A percentile compares a stretch with the other conserved stretches of the same genome.
Evolutionary conservation across 1,140 invertebrate genomes (phyloP).

Genomic region (Ctenoplectra terminalis): DNA sequence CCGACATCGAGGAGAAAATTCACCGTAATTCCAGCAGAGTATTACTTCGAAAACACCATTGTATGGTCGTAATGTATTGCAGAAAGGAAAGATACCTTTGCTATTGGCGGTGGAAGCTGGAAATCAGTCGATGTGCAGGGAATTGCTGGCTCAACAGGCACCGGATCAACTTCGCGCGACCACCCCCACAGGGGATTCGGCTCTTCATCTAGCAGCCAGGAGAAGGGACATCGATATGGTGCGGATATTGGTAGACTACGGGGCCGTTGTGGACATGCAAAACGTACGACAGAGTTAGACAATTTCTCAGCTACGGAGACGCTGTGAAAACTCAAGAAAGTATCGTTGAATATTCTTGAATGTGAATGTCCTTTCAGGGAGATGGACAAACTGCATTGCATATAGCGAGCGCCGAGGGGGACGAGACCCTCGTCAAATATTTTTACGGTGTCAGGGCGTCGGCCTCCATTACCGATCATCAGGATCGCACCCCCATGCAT

Average conservation of each 20-base stretch:
- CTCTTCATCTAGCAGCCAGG: slow-evolving; percentile 94
- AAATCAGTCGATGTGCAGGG: slow-evolving; percentile 95
- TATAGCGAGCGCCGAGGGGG: slow-evolving; percentile 97
- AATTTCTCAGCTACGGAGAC: slow-evolving; percentile 11
- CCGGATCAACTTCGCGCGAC: slow-evolving; percentile 90
- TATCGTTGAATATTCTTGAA: not conserved
- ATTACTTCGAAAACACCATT: not conserved
- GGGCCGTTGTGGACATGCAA: slow-evolving; percentile 94
- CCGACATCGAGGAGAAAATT: too few relatives aligned
- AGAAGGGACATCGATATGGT: slow-evolving; percentile 96
- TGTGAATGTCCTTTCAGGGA: slow-evolving; percentile 83
- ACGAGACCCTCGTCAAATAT: slow-evolving; percentile 96
- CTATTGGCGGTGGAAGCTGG: slow-evolving; percentile 96
- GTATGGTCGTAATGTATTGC: slow-evolving; percentile 43
- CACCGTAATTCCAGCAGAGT: not conserved
- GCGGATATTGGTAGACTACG: slow-evolving; percentile 94
- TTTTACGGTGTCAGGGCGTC: slow-evolving; percentile 97
- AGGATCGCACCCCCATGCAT: slow-evolving; percentile 98
- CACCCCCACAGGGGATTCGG: slow-evolving; percentile 92
- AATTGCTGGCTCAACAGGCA: slow-evolving; percentile 92
- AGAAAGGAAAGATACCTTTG: slow-evolving; percentile 96
- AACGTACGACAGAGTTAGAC: slow-evolving; percentile 86
- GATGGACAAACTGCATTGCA: slow-evolving; percentile 97
- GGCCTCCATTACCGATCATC: slow-evolving; percentile 96
- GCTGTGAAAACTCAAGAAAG: not conserved